Conservation (phyloP, 1,140 invertebrate genomes). For the Drosophila ironensis region DNA sequence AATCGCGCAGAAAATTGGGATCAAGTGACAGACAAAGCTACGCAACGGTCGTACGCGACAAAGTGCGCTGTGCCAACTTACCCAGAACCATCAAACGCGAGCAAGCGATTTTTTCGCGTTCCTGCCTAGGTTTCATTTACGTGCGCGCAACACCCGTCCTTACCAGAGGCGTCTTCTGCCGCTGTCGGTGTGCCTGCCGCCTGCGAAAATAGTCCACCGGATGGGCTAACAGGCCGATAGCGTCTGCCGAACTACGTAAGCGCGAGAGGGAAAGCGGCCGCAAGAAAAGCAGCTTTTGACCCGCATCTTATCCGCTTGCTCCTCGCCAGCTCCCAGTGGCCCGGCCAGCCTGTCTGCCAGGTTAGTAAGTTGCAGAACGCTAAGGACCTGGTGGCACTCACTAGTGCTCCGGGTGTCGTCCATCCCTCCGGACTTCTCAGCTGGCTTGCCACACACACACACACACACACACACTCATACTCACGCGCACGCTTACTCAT, state of each 20-base stretch:
- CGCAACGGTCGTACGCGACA: constrained; percentile 52
- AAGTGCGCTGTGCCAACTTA: constrained; percentile 58
- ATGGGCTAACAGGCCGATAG: not conserved
- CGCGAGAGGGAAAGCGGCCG: constrained; percentile 27
- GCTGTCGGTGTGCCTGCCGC: constrained; percentile 23
- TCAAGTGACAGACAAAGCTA: constrained; percentile 67
- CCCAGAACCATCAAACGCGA: constrained; percentile 63
- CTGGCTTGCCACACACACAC: constrained; percentile 55
- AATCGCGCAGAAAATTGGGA: constrained; percentile 32
- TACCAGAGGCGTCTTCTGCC: constrained; percentile 32
- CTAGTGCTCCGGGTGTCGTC: too few relatives aligned
- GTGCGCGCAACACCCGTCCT: constrained; percentile 69
- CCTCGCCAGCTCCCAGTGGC: too few relatives aligned
- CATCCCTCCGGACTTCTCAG: constrained; percentile 44
- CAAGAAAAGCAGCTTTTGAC: constrained; percentile 6
- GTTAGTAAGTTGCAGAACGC: too few relatives aligned
- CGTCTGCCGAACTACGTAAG: constrained; percentile 21
- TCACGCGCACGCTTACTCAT: not conserved
- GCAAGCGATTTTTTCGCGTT: constrained; percentile 69
- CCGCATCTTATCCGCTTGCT: constrained; percentile 3
- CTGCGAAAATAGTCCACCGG: not conserved
- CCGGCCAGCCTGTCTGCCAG: too few relatives aligned
- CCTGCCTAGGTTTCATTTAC: constrained; percentile 71
- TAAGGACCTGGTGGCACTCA: too few relatives aligned
- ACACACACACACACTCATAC: constrained; percentile 7